Base-by-base conservation (phyloP, 2,888 invertebrate genomes). In the Conistra vaccinii region DNA sequence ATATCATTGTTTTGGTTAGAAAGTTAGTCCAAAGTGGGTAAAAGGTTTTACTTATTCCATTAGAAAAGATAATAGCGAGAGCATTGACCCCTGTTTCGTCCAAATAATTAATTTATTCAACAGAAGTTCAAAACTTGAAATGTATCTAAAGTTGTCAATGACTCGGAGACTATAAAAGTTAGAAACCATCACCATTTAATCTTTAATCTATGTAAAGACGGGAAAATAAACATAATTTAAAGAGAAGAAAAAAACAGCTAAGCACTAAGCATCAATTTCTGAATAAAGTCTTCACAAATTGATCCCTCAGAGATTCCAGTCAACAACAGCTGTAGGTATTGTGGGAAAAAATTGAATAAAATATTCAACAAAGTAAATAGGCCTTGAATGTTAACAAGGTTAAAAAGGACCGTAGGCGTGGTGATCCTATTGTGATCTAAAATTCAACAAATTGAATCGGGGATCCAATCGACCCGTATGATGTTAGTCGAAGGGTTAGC, bases 361-460 rank as follows among this genome's bases (percentile, higher is more conserved):
- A 78, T 81, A 83, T 81, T 81, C 60, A 77, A 85, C 76, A 71
- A 66, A 76, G 69, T 81, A 87, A 79, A 79, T 80, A 80, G 69
- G 66, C 80, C 82, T 87, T 82, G 80, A 87, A 85, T 78, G 80
- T 74, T 79, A 85, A 84, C 74, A 85, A 81, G 86, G 84, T 87
- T 80, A 78, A 73, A 78, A 76, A 77, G 69, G 79, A 80, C 57
- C 65, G 85, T 69, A 74, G 85, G 85, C 78, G 76, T 82, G 78
- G 66, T 65, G 69, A 74, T 73, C 62, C 77, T 61, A 80, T 83
- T 83, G 78, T 84, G 74, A 76, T 80, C 60, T 76, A 76, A 83
- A 87, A 72, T 83, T 86, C 80, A 78, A 81, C 76, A 69, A 77
- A 85, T 78, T 83, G 73, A 81, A 87, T 80, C 71, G 71, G 75